Base-by-base conservation (phyloP, 2,797 vertebrate species). In the Miichthys miiuy region DNA sequence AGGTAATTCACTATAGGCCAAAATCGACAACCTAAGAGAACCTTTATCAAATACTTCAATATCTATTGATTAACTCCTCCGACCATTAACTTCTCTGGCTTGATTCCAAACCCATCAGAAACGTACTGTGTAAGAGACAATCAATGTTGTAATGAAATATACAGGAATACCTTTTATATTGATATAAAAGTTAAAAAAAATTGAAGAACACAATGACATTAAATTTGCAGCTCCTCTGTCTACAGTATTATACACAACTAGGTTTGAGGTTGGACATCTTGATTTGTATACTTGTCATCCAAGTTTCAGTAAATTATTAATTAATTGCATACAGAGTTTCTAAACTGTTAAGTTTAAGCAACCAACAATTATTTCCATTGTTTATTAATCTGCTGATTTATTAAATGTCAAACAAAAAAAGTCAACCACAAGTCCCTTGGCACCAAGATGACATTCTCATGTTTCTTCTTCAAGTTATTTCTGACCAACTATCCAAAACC, bases 21-120 rank as follows among this genome's bases (percentile, higher is more conserved):
- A 77, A 62, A 80, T 74, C 38, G 51, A 77, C 56, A 84, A 60
- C 34, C 25, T 63, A 51, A 72, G 83, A 70, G 23, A 56, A 71
- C 30, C 63, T 72, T 63, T 50, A 70, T 75, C 62, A 74, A 80
- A 58, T 30, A 41, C 56, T 64, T 85, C 50, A 68, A 25, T 71
- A 74, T 66, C 48, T 70, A 74, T 65, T 57, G 65, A 86, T 77
- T 27, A 6, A 27, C 11, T 72, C 6, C 30, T 70, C 25, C 47
- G 21, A 78, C 51, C 27, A 64, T 70, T 23, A 63, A 72, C 38
- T 80, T 64, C n/a, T 56, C 54, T 50, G 73, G 41, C 56, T 30
- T 34, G 3, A 46, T 42, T 61, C 41, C 56, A 75, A 52, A 44
- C 51, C 55, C 44, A 20, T 63, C 18, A 54, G 11, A 42, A 17